Base-by-base conservation (phyloP, 2,888 invertebrate genomes). In the Pristionchus mayeri region DNA sequence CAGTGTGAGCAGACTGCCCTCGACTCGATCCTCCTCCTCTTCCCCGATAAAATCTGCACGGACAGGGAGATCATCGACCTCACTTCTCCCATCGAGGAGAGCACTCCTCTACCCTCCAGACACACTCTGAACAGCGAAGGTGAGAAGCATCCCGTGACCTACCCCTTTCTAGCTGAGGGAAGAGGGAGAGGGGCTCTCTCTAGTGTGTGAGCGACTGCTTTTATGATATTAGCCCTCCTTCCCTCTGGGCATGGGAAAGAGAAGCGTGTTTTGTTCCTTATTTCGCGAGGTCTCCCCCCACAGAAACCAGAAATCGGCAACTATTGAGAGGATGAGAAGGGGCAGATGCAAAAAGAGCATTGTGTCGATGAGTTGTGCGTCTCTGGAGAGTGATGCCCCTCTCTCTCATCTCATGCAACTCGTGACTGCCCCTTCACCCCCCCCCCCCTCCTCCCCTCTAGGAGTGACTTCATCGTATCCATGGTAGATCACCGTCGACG, bases 1-100 rank as follows among this genome's bases (percentile, higher is more conserved):
- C 57, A 60, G 57, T 60, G 57, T 67, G 34, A 67, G 24, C n/a
- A 30, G 50, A 48, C 76, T 30, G 16, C 16, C 6, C 80, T 80
- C 57, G 57, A 80, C n/a, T 80, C 80, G 37, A 37, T 80, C 16
- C 63, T 82, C 34, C 81, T 82, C 24, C 81, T 82, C 40, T 82
- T 82, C 48, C 63, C 81, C 30, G 60, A 63, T 40, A 40, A 24
- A 30, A 52, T 82, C 21, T 82, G 81, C 34, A 82, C 60, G 6
- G 81, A 82, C 18, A 9, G 27, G 21, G 81, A 82, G 7, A 60
- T 82, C 44, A 82, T 82, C 44, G 81, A 82, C 37, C 30, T 82
- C 63, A 82, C 81, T 3, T 48, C 81, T 7, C 81, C 81, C 21
- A 18, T 57, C n/a, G 54, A 80, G 40, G 57, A 57, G 54, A 80